Evolutionary conservation across 1,140 invertebrate genomes (phyloP), one percentile per base, ranked within the genome.

Genomic region (Whitmania pigra): DNA sequence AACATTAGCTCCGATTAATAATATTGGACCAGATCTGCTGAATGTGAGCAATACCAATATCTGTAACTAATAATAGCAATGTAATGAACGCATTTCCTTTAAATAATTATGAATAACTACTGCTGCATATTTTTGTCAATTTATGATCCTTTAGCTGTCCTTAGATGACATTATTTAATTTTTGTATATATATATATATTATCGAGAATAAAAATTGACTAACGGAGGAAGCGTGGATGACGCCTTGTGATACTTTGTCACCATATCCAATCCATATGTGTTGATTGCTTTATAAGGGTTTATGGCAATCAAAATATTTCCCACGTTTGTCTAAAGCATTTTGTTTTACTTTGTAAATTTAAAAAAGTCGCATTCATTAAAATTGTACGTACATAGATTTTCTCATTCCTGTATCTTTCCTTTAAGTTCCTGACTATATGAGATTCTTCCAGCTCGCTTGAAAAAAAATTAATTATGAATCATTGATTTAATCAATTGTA

Each of bases 281-380:
- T 96, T 93, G 79, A 94, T 94, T 87, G 94, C 94, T 81, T 92
- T 88, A 82, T 97, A 97, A 0, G 94, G 94, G 85, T 97, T 97
- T 29, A 97, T 91, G 13, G 94, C 91, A 11, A 97, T 89, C 75
- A 97, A 84, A 76, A 98, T 97, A 79, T 91, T 94, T 67, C 94
- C 94, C 27, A 90, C 91, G 83, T 95, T 97, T 0, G 93, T 97
- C 88, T 90, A 49, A 49, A 49, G 43, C 43, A 49, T 49, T 17
- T 0, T 49, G 9, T 49, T 49, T 11, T 49, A 49, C 4, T 63
- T 2, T 83, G 84, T 43, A 74, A 71, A 74, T 27, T 25, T 53
- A n/a, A 71, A 72, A 0, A 22, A 36, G 22, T 67, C 31, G n/a
- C 22, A 29, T 63, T 18, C 15, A 73, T 25, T 0, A 40, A 55